phyloP scores from a whole-genome alignment of 2,113 vertebrate species.

The Phyllostomus discolor region DNA sequence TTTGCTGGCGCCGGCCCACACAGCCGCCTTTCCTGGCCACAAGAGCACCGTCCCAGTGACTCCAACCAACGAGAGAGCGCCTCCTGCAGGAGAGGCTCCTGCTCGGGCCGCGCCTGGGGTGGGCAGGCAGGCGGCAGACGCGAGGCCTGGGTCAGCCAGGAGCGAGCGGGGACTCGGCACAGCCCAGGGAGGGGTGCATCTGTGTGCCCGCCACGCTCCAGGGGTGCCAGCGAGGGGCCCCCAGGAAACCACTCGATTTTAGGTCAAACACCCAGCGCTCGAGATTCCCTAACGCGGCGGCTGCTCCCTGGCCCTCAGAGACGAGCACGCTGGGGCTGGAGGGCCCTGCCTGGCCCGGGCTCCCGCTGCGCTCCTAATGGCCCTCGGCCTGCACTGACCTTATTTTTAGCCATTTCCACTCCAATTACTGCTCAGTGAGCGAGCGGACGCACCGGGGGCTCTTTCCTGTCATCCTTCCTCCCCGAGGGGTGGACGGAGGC shows the following conservation, averaged over 20 bases:
- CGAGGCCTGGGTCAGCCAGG: background rate
- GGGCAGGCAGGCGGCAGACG: rapidly evolving
- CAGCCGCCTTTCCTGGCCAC: rapidly evolving
- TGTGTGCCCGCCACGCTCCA: rapidly evolving
- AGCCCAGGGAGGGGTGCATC: background rate
- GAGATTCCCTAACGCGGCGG: background rate
- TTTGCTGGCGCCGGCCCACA: rapidly evolving
- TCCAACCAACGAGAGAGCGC: rapidly evolving
- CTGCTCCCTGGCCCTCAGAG: background rate
- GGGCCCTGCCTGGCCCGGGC: background rate
- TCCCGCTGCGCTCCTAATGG: background rate
- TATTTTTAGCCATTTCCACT: slow-evolving; percentile 54
- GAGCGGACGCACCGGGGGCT: rapidly evolving
- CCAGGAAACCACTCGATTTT: rapidly evolving
- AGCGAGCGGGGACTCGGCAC: rapidly evolving
- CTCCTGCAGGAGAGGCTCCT: background rate
- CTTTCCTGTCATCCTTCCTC: background rate
- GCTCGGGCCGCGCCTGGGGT: background rate
- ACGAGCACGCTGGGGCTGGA: background rate
- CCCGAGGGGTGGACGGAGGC: background rate
- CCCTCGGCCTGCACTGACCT: background rate
- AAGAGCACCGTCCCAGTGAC: rapidly evolving
- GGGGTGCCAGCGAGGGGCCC: rapidly evolving
- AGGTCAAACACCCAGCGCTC: background rate
- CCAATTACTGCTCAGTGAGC: background rate